Base-by-base conservation (phyloP, 2,888 invertebrate genomes). In the Cosmopolites sordidus region DNA sequence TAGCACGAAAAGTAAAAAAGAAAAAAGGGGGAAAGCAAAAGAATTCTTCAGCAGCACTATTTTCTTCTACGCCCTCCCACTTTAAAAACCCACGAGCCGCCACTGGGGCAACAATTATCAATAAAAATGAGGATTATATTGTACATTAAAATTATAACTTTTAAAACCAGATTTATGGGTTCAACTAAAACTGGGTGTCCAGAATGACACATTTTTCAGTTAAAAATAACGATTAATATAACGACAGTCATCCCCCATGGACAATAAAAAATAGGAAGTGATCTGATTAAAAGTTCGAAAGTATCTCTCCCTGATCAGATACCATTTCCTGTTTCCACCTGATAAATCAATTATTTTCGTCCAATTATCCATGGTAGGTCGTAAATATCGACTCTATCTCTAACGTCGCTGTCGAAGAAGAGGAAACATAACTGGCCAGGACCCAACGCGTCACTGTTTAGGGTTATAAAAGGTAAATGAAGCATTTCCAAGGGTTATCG, bases 401-500 rank as follows among this genome's bases (percentile, higher is more conserved):
- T 41, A 46, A 41, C 58, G 59, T 62, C 60, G 61, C 62, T 59
- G 61, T 60, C 60, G 62, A 65, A 65, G 39, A 16, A 45, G 33
- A 33, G 41, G 38, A 51, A 37, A 33, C 46, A 40, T 44, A 62
- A 64, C 64, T 64, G 60, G 62, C 63, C 62, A 64, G 59, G 60
- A 43, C 41, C 51, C 62, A 69, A 67, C 66, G 64, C 62, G 58
- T 60, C 59, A 59, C 65, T 61, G 69, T 69, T 68, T 65, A 61
- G 62, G 63, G 64, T 61, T 63, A 66, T 70, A 68, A 66, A 66
- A 66, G 69, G 69, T 70, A 72, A 72, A 72, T 72, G 72, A 72
- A 69, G 69, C 72, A 69, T 69, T 64, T 61, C 69, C 61, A 70
- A 70, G 71, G 71, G 70, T 70, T 71, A 70, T 67, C 65, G 62